Percentiles rank a stretch among this genome's conserved stretches.
phyloP scores from a whole-genome alignment of 2,113 vertebrate genomes.

The Pheucticus melanocephalus region DNA sequence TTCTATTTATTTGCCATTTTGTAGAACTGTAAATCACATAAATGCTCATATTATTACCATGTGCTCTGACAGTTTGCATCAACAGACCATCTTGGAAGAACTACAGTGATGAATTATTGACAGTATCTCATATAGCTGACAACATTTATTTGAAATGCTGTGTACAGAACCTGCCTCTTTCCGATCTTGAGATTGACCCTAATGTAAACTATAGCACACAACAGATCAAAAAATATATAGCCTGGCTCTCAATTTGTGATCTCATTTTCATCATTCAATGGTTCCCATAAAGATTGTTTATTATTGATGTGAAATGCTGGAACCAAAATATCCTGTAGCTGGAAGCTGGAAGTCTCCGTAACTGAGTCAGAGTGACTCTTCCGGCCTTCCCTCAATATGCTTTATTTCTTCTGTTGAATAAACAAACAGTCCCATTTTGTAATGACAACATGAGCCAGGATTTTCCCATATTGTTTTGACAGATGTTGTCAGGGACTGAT shows the following conservation, averaged over 20 bases:
- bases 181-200: neutral
- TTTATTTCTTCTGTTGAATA: conserved; percentile 48
- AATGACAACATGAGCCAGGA: conserved; percentile 2
- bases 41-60: conserved; percentile 61
- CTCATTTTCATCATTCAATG: conserved; percentile 34
- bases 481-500: conserved; percentile 15
- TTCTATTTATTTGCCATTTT: conserved; percentile 63
- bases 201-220: conserved; percentile 18
- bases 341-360: conserved; percentile 3
- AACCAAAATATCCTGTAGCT: conserved; percentile 54
- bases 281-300: conserved; percentile 54
- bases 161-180: conserved; percentile 17
- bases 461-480: conserved; percentile 56
- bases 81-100: conserved; percentile 60
- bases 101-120: conserved; percentile 58
- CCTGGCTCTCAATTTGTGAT: conserved; percentile 20
- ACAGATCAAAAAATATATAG: conserved; percentile 48
- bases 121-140: conserved; percentile 25
- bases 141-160: conserved; percentile 56
- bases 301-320: conserved; percentile 51
- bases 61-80: conserved; percentile 57
- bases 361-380: conserved; percentile 35
- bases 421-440: conserved; percentile 38
- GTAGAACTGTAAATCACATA: conserved; percentile 64
- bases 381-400: conserved; percentile 23